These are phyloP conservation scores for Alsophila aescularia DNA, from an alignment of 2,888 invertebrate genomes.

Conservation along the genomic window DNA sequence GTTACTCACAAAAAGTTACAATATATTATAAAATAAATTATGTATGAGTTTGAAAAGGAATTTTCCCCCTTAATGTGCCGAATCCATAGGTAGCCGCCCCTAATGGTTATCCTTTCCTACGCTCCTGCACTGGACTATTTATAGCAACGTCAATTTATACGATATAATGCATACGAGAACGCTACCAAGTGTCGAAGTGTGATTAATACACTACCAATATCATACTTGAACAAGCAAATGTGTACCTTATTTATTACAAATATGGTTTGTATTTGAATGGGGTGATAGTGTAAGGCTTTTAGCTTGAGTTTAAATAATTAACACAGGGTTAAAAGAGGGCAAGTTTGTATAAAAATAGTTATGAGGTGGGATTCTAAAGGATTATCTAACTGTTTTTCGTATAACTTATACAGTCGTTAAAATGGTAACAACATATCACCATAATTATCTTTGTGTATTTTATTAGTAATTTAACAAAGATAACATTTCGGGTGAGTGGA, in stretches of 20 bases:
- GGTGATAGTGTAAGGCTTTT: constrained; percentile 29
- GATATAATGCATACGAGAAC: constrained; percentile 13
- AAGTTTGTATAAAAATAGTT: constrained; percentile 16
- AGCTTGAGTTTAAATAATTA: constrained; percentile 43
- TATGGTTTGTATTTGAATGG: not conserved
- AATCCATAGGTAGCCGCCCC: no score
- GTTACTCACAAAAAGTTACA: no score
- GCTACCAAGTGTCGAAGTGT: constrained; percentile 12
- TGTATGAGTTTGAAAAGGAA: no score
- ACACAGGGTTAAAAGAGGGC: constrained; percentile 43
- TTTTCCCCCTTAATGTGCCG: no score
- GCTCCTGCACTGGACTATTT: constrained; percentile 4
- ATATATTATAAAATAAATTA: no score
- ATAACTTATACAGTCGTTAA: not conserved
- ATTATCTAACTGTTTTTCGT: not conserved
- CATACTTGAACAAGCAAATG: not conserved
- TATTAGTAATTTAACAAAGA: no score
- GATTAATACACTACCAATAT: constrained; percentile 7
- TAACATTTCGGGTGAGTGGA: no score
- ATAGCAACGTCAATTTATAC: constrained; percentile 14
- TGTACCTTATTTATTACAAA: not conserved
- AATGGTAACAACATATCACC: no score
- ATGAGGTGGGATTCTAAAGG: not conserved
- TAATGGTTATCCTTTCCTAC: no score
- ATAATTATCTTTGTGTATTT: no score